phyloP scores from a whole-genome alignment of 2,113 vertebrate species.

The Eurystomus gularis region DNA sequence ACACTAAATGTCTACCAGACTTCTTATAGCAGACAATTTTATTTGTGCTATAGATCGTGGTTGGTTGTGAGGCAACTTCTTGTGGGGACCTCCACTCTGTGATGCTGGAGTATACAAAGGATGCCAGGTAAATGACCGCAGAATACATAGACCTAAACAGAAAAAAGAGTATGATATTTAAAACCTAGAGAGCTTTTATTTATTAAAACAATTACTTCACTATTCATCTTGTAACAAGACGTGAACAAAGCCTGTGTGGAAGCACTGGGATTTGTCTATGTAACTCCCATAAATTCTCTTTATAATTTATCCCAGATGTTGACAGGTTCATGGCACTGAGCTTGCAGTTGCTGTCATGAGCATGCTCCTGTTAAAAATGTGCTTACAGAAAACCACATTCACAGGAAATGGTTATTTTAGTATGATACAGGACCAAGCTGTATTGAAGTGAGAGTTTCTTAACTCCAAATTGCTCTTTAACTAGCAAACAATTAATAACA shows the following conservation, averaged over 20 bases:
- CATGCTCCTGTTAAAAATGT: not conserved
- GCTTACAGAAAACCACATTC: not conserved
- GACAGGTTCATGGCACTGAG: not conserved
- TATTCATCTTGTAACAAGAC: not conserved
- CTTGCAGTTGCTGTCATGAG: not conserved
- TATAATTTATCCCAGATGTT: constrained; percentile 9
- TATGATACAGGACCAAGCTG: not conserved
- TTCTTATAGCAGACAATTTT: constrained; percentile 9
- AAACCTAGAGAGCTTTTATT: not conserved
- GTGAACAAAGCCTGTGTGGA: not conserved
- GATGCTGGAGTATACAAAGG: constrained; percentile 94
- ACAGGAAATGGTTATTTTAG: not conserved
- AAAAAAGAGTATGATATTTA: not conserved
- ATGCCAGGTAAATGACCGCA: constrained; percentile 84
- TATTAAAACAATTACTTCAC: constrained; percentile 9
- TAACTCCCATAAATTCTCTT: not conserved
- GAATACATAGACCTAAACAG: not conserved
- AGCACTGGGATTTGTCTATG: constrained; percentile 17
- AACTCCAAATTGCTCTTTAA: not conserved
- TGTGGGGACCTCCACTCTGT: constrained; percentile 96
- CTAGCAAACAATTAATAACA: not conserved
- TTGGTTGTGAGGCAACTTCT: constrained; percentile 93
- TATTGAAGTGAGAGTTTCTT: not conserved
- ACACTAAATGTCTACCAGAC: not conserved
- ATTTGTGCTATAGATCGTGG: constrained; percentile 87